These are phyloP conservation scores for Hippasteria phrygiana DNA, from an alignment of 53 echinoderm and acorn worm genomes.

Conservation along the genomic window DNA sequence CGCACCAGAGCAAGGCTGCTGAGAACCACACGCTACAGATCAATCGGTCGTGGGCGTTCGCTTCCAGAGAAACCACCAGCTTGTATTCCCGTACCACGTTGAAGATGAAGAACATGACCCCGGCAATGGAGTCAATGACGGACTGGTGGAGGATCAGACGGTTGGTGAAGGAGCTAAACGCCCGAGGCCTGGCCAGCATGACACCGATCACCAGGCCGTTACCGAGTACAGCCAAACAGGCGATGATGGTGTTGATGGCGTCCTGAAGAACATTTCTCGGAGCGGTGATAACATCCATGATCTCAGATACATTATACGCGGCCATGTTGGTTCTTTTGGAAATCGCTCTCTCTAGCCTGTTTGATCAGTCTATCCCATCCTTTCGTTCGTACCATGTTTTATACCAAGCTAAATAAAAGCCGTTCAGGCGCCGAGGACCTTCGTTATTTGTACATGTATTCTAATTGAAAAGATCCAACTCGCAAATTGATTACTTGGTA, in stretches of 20 bases:
- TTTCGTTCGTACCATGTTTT: not conserved
- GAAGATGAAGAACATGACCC: conserved; percentile 12
- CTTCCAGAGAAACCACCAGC: not conserved
- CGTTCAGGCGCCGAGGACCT: not conserved
- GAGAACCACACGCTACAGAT: conserved; percentile 9
- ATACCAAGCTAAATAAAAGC: not conserved
- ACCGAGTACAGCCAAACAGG: conserved; percentile 27
- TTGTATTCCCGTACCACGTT: not conserved
- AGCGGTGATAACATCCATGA: not conserved
- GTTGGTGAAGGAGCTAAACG: conserved; percentile 34
- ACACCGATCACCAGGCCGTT: conserved; percentile 35
- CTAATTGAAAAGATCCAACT: too few relatives aligned
- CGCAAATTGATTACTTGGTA: too few relatives aligned
- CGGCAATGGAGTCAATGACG: conserved; percentile 14
- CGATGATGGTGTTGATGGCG: conserved; percentile 14
- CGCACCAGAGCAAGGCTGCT: conserved; percentile 6
- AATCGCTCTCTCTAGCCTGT: too few relatives aligned
- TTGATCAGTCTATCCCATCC: not conserved
- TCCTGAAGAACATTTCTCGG: not conserved
- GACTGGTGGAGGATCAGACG: conserved; percentile 51
- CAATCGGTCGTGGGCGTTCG: not conserved
- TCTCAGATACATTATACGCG: not conserved
- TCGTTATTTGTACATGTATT: too few relatives aligned
- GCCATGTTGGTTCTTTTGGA: not conserved
- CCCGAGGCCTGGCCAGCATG: conserved; percentile 14